These are phyloP conservation scores for Adelges cooleyi DNA, from an alignment of 1,140 invertebrate genomes.

Conservation along the genomic window DNA sequence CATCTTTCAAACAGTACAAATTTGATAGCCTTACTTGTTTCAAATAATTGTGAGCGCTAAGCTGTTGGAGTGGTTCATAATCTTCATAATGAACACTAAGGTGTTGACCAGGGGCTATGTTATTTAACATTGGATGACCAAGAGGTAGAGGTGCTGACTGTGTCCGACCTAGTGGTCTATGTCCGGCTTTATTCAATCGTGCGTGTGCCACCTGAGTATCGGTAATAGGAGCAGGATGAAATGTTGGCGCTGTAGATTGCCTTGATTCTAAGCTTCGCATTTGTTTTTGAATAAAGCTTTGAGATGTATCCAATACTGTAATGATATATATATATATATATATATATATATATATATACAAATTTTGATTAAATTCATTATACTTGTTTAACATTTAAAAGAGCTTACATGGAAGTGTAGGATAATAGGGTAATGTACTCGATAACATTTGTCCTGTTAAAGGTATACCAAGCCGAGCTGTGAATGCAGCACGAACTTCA, in stretches of 20 bases:
- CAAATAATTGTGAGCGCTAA: conserved; percentile 50
- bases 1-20: neutral
- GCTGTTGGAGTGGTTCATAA: conserved; percentile 46
- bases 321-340: too few relatives aligned
- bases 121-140: conserved; percentile 80
- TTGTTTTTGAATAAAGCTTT: conserved; percentile 48
- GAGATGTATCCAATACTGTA: conserved; percentile 38
- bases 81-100: conserved; percentile 49
- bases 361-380: neutral
- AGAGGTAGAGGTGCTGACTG: conserved; percentile 86
- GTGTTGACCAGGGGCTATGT: conserved; percentile 32
- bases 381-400: neutral
- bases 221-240: conserved; percentile 42
- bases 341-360: neutral
- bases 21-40: conserved; percentile 41
- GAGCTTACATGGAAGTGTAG: conserved; percentile 48
- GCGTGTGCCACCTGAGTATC: conserved; percentile 52
- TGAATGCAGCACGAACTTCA: conserved; percentile 59
- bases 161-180: conserved; percentile 76
- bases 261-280: conserved; percentile 46
- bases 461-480: conserved; percentile 58
- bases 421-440: conserved; percentile 61
- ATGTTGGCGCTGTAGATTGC: conserved; percentile 24
- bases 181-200: conserved; percentile 58
- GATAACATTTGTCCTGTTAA: conserved; percentile 59